These are phyloP conservation scores for Anastatus disparis DNA, from an alignment of 1,140 invertebrate species.

Conservation along the genomic window DNA sequence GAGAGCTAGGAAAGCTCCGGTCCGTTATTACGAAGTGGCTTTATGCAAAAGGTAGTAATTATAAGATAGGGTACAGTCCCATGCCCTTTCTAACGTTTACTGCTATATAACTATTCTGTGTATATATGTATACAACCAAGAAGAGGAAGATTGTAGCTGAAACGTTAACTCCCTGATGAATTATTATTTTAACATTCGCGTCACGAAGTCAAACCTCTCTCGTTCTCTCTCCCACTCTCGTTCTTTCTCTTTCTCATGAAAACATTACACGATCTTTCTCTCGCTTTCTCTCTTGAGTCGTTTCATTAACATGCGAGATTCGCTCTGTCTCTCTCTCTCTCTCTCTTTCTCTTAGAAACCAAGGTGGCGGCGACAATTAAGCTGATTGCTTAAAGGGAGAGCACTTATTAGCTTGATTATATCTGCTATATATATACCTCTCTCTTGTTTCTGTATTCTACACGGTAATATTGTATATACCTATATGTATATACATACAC, in stretches of 20 bases:
- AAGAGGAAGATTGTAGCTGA: neutral
- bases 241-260: neutral
- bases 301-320: constrained; percentile 36
- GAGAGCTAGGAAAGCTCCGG: no score
- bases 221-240: neutral
- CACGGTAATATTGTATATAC: no score
- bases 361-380: constrained; percentile 33
- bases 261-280: neutral
- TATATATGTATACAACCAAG: no score
- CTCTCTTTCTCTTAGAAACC: neutral
- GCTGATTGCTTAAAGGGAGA: constrained; percentile 40
- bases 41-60: neutral
- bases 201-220: constrained; percentile 10
- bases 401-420: constrained; percentile 29
- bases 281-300: neutral
- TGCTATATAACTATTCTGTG: no score
- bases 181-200: constrained; percentile 38
- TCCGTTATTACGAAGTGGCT: no score
- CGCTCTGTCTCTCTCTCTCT: constrained; percentile 7
- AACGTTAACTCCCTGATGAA: constrained; percentile 33
- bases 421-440: no score
- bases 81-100: neutral
- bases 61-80: neutral
- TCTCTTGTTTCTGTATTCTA: no score
- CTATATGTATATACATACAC: no score